Evolutionary conservation across 2,888 invertebrate genomes (phyloP), one percentile per base, ranked within the genome.

Genomic region (Megalurothrips usitatus): DNA sequence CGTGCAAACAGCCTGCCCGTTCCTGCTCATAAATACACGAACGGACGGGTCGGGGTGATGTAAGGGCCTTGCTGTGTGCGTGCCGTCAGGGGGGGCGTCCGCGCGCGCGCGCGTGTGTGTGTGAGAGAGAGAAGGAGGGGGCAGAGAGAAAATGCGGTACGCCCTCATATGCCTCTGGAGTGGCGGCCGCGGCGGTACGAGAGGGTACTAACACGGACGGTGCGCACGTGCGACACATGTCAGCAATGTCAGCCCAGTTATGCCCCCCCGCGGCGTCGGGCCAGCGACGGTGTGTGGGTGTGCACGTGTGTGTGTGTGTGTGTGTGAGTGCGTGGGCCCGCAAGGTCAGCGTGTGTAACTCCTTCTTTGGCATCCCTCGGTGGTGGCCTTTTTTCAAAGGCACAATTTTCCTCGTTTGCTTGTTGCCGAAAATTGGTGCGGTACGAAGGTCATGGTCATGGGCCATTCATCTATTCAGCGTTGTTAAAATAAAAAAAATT

Each of bases 1-100:
- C 6, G 34, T 43, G 52, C 52, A 52, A 52, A 52, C 52, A 52
- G 52, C 52, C 52, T 43, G 34, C 34, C 34, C 34, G 34, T 43
- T 58, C 14, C 23, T 23, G 68, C 68, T 68, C 68, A 68, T 68
- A 68, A 68, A 68, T 68, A 68, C 68, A 68, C 23, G 68, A 75
- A 75, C 23, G 34, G 6, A 43, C 3, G 34, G 34, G n/a, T n/a
- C n/a, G 23, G 68, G 68, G 68, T 68, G 68, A 68, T 68, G 68
- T 68, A 23, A 23, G 68, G 63, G 19, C 63, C n/a, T 6, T 1
- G 63, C 8, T 43, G 34, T 43, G 34, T 43, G 34, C 6, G 34
- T 43, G 34, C 34, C 6, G 34, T 43, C 34, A 43, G 34, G 34
- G 3, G 23, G 26, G 0, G 58, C 0, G n/a, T 58, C 11, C 58